Percentiles rank a stretch among this genome's conserved stretches.
These are phyloP conservation scores for Pangasius sanitwongsei DNA, from an alignment of 2,797 vertebrate species.

Conservation along the genomic window DNA sequence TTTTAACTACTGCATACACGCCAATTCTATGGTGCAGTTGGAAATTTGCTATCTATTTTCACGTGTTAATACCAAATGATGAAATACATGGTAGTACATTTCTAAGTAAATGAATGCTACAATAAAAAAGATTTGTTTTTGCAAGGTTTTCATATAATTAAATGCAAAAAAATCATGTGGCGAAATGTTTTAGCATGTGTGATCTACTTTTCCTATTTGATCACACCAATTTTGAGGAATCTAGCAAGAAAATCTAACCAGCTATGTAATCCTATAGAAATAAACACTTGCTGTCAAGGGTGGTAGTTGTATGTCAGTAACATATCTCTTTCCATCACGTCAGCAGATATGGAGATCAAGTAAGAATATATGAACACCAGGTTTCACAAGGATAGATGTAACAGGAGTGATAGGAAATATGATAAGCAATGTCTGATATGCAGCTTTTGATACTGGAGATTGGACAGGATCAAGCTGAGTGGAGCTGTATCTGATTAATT, in stretches of 20 bases:
- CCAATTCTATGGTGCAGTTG: constrained; percentile 33
- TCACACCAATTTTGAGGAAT: neutral
- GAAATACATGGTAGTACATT: neutral
- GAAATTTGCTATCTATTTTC: constrained; percentile 11
- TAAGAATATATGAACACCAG: neutral
- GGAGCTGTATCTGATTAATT: neutral
- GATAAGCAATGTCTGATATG: neutral
- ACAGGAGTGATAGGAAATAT: neutral
- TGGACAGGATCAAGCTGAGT: neutral
- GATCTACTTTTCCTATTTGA: neutral
- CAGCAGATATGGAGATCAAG: neutral
- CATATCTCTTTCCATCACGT: neutral
- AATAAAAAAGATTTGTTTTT: neutral
- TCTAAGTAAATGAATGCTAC: neutral
- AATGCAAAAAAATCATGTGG: neutral
- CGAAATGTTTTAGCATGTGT: neutral
- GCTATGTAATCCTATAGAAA: neutral
- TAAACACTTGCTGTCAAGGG: neutral
- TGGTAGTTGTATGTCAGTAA: neutral
- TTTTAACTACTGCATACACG: constrained; percentile 22
- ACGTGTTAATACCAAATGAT: constrained; percentile 7
- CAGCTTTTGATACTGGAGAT: neutral
- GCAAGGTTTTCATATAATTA: neutral
- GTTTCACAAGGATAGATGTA: neutral
- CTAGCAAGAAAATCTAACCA: neutral